Base-by-base conservation (phyloP, 2,113 vertebrate species). In the Melanostigma gelatinosum region DNA sequence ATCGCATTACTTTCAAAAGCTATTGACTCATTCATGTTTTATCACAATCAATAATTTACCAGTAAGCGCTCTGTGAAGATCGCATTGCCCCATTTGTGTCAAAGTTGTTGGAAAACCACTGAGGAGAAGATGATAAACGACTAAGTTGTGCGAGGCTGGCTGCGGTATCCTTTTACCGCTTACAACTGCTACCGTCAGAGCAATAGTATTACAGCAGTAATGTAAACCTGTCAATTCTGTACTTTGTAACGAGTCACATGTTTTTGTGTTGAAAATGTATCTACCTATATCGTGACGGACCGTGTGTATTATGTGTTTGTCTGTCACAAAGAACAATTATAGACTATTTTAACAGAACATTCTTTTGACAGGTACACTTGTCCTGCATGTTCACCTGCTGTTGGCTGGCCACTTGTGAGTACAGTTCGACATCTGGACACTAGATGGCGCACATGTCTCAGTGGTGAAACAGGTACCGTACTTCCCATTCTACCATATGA, bases 11-110 rank as follows among this genome's bases (percentile, higher is more conserved):
- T 88, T 92, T 90, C 85, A 92, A 91, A 93, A 91, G 90, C 85
- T 83, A 87, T 91, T 86, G 88, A 87, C 86, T 93, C 89, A 92
- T 95, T 90, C 79, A 94, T 93, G 90, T 94, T 95, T 95, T 50
- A 94, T 93, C 80, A 80, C 77, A 73, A 91, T 95, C 94, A 90
- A 95, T 94, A 94, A 95, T 86, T 44, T 79, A 95, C 22, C 87
- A 96, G 96, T 87, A 86, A 90, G 91, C 93, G 90, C 82, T 96
- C 95, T 93, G 95, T 75, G 92, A 95, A 91, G 96, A 97, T 79
- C 94, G 69, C 82, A 76, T 99, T 90, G 95, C 95, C 46, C 96
- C 95, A 89, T 95, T 97, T 77, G 96, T 98, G 90, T 96, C 96
- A 91, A 95, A 94, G 85, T 97, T 97, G 95, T 96, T 96, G 67